These are phyloP conservation scores for Petromus typicus DNA, from an alignment of 2,113 vertebrate genomes.

Conservation along the genomic window DNA sequence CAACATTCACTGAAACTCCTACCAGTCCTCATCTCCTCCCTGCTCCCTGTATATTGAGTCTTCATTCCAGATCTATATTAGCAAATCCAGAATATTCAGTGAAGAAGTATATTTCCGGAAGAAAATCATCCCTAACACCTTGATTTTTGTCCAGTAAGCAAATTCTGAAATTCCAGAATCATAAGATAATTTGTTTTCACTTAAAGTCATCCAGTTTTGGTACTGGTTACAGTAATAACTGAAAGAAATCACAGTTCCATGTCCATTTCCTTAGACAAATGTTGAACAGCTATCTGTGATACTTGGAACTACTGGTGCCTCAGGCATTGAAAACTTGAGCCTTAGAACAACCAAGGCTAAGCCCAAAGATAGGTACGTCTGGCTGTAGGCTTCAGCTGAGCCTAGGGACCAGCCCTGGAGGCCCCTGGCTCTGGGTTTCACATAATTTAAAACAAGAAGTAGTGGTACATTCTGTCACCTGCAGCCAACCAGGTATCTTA, in stretches of 20 bases:
- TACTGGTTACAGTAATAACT: not conserved
- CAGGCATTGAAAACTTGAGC: not conserved
- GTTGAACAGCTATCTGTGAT: not conserved
- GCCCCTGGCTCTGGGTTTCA: not conserved
- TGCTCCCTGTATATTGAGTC: not conserved
- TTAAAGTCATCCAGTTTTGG: not conserved
- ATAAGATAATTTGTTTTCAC: not conserved
- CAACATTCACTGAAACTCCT: not conserved
- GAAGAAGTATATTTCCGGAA: not conserved
- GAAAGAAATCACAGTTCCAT: not conserved
- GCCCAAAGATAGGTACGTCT: not conserved
- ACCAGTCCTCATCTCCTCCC: not conserved
- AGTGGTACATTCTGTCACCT: not conserved
- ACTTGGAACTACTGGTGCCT: not conserved
- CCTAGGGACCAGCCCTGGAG: not conserved
- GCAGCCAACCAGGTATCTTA: not conserved
- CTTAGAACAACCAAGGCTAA: not conserved
- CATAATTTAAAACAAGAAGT: not conserved
- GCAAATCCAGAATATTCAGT: not conserved
- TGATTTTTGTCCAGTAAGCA: not conserved
- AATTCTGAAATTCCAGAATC: not conserved
- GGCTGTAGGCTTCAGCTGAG: not conserved
- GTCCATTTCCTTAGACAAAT: not conserved
- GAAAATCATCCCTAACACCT: not conserved
- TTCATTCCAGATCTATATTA: not conserved